Percentiles rank a stretch among this genome's conserved stretches.
phyloP scores from a whole-genome alignment of 2,113 vertebrate species.

The Lasiurus borealis region DNA sequence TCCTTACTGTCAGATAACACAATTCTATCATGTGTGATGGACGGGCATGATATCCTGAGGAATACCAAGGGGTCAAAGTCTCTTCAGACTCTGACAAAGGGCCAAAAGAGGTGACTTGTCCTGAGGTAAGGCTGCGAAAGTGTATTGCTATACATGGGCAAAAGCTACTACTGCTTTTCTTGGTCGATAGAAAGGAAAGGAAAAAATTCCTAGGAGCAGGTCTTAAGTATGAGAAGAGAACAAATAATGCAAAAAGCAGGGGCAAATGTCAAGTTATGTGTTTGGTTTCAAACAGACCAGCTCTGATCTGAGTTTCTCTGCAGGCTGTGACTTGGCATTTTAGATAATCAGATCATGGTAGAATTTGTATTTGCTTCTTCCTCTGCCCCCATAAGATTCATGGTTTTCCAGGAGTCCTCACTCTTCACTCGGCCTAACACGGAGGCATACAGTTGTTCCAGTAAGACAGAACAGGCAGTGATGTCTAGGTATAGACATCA shows the following conservation, averaged over 20 bases:
- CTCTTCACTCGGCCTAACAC: background rate
- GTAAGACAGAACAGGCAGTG: background rate
- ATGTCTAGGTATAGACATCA: background rate
- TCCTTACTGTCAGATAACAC: background rate
- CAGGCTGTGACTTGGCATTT: background rate
- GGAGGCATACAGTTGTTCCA: background rate
- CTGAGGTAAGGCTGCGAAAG: background rate
- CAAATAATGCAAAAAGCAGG: background rate
- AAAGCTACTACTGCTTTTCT: background rate
- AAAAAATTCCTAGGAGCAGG: background rate
- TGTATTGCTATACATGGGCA: background rate
- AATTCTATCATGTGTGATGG: background rate
- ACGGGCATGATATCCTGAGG: background rate
- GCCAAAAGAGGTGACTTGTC: background rate
- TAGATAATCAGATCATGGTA: background rate
- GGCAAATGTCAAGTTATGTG: too few relatives aligned
- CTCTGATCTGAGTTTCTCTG: background rate
- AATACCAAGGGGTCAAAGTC: background rate
- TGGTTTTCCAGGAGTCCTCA: background rate
- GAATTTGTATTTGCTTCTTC: background rate
- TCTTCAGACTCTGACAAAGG: background rate
- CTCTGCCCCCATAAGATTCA: background rate
- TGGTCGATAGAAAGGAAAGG: background rate
- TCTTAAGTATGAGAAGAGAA: background rate
- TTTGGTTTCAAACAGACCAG: background rate